Conservation (phyloP, 2,888 invertebrate species). For the Nomada fabriciana region DNA sequence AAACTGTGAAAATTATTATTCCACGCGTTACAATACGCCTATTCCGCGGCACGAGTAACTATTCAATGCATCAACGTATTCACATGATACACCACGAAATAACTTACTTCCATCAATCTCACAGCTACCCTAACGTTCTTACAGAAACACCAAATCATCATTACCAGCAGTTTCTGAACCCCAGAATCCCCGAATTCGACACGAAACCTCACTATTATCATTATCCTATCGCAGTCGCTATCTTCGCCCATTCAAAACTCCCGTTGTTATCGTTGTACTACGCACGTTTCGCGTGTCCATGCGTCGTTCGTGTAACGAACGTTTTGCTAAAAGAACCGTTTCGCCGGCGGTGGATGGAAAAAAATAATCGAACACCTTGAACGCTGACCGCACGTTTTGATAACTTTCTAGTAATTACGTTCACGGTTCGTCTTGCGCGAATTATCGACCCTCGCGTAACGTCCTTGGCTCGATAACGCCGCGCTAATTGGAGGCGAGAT, state of each 20-base stretch:
- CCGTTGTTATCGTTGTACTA: not conserved
- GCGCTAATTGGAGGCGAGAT: constrained; percentile 48
- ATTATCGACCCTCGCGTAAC: constrained; percentile 3
- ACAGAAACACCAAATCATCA: not conserved
- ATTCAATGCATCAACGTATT: not conserved
- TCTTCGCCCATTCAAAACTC: not conserved
- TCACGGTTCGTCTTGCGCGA: constrained; percentile 15
- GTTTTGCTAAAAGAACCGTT: not conserved
- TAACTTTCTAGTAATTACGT: constrained; percentile 16
- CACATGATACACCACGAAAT: not conserved
- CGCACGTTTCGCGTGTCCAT: not conserved
- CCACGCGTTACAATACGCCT: too few relatives aligned
- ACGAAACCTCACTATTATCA: not conserved
- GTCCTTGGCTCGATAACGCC: constrained; percentile 53
- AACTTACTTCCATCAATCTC: not conserved
- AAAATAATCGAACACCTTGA: not conserved
- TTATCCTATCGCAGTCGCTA: not conserved
- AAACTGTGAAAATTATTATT: too few relatives aligned
- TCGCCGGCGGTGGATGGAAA: not conserved
- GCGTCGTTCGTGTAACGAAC: not conserved
- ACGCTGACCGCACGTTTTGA: not conserved
- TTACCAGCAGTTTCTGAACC: not conserved
- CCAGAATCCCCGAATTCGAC: not conserved
- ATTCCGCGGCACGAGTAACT: not conserved
- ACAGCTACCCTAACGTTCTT: not conserved